Evolutionary conservation across 1,140 invertebrate genomes (phyloP), one percentile per base, ranked within the genome.

Genomic region (Bombus balteatus): DNA sequence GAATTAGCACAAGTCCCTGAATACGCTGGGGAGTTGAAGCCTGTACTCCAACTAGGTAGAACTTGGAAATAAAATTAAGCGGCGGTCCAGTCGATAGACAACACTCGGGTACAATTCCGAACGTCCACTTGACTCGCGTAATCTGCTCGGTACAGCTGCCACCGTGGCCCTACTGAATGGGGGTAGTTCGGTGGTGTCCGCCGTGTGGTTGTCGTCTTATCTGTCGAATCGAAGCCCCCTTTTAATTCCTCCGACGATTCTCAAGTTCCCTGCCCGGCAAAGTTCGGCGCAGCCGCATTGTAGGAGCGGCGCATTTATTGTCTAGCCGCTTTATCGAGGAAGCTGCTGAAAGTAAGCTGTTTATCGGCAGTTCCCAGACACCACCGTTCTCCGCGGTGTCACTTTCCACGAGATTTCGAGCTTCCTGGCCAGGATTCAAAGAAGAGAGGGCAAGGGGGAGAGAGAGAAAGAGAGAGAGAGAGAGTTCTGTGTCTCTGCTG

Each of bases 291-390:
- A 73, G 76, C 28, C 70, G 83, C 77, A 71, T 83, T 87, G 77
- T 81, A 22, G 12, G 13, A n/a, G 59, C 59, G 66, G 53, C 70
- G 84, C 85, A 39, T 76, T 87, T 89, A 89, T 89, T 90, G 89
- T 90, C 88, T 89, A 84, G 81, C 43, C 71, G 68, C 76, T 89
- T 87, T 87, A 90, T 89, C 66, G 90, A 88, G 88, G 89, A 88
- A 77, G 65, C 81, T 75, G 66, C 73, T 84, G 88, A 91, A 91
- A 89, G 87, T 89, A 91, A 91, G 90, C 90, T 91, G 90, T 91
- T 91, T 91, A 91, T 91, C 90, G 88, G 81, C 86, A 81, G 81
- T 68, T 81, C 53, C 74, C 90, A 91, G 90, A 75, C 77, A 32
- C 77, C 72, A 53, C 43, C 62, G 79, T 75, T n/a, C 68, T 62